Evolutionary conservation across 1,140 invertebrate genomes (phyloP).

Genomic region (Triops longicaudatus): DNA sequence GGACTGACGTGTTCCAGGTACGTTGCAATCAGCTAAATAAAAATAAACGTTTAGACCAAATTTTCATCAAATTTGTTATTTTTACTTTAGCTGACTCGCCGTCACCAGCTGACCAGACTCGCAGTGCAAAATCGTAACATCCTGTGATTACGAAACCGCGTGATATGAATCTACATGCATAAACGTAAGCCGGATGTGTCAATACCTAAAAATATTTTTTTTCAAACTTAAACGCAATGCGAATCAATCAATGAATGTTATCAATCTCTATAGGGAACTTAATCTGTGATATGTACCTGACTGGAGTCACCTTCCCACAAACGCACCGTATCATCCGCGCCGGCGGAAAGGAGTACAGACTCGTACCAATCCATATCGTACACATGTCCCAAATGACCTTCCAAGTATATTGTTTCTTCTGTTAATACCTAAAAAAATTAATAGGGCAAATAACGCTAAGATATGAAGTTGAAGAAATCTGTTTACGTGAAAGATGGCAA

Average conservation of each 20-base stretch:
- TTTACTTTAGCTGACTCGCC: neutral
- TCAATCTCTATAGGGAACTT: too few species aligned
- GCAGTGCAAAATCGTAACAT: slow-evolving; percentile 15
- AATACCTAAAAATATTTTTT: too few species aligned
- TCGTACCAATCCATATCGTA: slow-evolving; percentile 16
- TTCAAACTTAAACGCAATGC: too few species aligned
- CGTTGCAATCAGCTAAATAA: slow-evolving; percentile 1
- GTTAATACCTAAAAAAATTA: neutral
- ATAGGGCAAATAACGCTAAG: too few species aligned
- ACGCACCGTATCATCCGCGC: slow-evolving; percentile 12
- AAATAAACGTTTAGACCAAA: neutral
- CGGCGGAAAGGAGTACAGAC: neutral
- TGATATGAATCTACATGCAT: neutral
- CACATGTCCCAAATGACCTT: slow-evolving; percentile 17
- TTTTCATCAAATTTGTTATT: neutral
- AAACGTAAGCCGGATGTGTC: slow-evolving; percentile 24
- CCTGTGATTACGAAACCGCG: slow-evolving; percentile 10
- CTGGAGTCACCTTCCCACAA: neutral
- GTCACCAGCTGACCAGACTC: neutral
- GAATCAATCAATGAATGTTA: too few species aligned
- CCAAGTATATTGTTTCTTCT: neutral
- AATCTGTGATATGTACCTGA: neutral
- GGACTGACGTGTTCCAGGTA: neutral
- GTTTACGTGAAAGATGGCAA: neutral
- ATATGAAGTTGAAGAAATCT: too few species aligned